Evolutionary conservation across 2,113 vertebrate genomes (phyloP), one percentile per base, ranked within the genome.

Genomic region (Thalassoma bifasciatum): DNA sequence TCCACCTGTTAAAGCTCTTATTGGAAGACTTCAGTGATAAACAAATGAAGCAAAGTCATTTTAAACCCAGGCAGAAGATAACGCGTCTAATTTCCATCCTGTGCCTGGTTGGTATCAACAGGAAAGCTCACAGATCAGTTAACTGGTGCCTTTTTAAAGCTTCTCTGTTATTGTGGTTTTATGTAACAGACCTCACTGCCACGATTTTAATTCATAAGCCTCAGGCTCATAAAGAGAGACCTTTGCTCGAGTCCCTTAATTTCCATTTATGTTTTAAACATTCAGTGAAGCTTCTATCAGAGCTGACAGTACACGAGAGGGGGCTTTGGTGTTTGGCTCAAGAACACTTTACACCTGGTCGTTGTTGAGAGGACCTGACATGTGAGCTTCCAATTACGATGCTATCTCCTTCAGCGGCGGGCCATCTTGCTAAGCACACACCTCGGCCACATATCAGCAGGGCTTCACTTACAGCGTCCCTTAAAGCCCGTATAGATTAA

Each of bases 401-500:
- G 72, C 72, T 83, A 89, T 89, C 84, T 79, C 21, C 44, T 8
- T 36, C 17, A 21, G 58, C 49, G 1, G 72, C 44, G 65, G 66
- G 75, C 67, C 57, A 23, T 61, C 57, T 71, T 37, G 82, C 77
- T 66, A 81, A 81, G 74, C 64, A 64, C 42, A 65, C 62, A 49
- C 70, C 72, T 51, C n/a, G 66, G 83, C 63, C 74, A 83, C 75
- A 67, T 71, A 69, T 78, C 66, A 69, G 69, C 61, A 13, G 57
- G 67, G 66, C 67, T 51, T 69, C 67, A 64, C 79, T 57, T 79
- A 58, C 64, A 46, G 37, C 66, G 75, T 81, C 71, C 72, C 78
- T 77, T 60, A 74, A 76, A 90, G 77, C 82, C 68, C 12, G 14
- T 79, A 76, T 83, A 79, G 78, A 84, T 88, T 86, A 88, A 83